Evolutionary conservation across 2,797 vertebrate species (phyloP).

Genomic region (Scarus forsteni): DNA sequence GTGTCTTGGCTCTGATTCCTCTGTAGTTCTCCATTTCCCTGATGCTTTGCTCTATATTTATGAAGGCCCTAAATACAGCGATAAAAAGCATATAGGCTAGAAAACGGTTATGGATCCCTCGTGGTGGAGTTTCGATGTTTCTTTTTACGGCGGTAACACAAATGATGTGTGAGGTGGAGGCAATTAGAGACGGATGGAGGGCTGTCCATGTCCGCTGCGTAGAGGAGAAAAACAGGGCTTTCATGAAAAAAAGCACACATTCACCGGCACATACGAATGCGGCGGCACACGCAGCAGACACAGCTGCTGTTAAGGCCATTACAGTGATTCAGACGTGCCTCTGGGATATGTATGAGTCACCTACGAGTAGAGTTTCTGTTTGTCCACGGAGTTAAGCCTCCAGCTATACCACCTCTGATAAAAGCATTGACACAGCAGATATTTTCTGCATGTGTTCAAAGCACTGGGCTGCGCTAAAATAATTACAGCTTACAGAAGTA

Average conservation of each 20-base stretch:
- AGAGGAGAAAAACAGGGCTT: conserved; percentile 59
- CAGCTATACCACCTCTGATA: conserved; percentile 40
- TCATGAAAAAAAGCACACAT: conserved; percentile 3
- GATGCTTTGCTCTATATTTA: conserved; percentile 81
- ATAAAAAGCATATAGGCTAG: conserved; percentile 79
- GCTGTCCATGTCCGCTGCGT: conserved; percentile 52
- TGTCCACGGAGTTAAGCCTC: conserved; percentile 40
- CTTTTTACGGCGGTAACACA: conserved; percentile 74
- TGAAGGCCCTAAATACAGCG: conserved; percentile 78
- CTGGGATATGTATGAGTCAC: conserved; percentile 68
- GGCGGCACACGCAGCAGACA: conserved; percentile 48
- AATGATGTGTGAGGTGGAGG: conserved; percentile 76
- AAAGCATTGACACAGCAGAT: conserved; percentile 34
- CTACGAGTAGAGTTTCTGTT: conserved; percentile 46
- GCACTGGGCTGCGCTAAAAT: not conserved
- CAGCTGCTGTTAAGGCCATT: conserved; percentile 71
- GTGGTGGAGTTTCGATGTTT: conserved; percentile 73
- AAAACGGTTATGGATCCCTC: conserved; percentile 81
- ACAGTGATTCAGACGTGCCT: conserved; percentile 62
- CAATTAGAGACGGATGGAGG: conserved; percentile 74
- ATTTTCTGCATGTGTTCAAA: conserved; percentile 15
- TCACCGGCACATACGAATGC: conserved; percentile 37
- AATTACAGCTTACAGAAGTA: not conserved
- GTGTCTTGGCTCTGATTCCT: conserved; percentile 64
- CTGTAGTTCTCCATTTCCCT: conserved; percentile 46